Evolutionary conservation across 2,888 invertebrate genomes (phyloP).

Genomic region (Tipula unca): DNA sequence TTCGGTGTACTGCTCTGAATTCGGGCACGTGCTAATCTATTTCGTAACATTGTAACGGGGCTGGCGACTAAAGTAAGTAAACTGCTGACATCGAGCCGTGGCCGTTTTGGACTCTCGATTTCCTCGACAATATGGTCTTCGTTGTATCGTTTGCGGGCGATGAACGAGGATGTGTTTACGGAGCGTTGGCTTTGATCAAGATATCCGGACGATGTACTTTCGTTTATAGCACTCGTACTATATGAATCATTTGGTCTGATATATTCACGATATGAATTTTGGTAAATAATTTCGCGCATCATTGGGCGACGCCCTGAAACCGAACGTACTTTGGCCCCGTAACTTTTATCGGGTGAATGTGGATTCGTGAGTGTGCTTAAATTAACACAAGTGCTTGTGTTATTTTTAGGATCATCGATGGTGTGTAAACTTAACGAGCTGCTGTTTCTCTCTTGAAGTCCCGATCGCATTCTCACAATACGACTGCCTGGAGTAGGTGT

Average conservation of each 20-base stretch:
- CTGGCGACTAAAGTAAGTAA: slow-evolving; percentile 35
- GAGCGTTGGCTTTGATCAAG: slow-evolving; percentile 31
- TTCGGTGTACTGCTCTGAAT: slow-evolving; percentile 34
- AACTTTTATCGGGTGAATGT: slow-evolving; percentile 3
- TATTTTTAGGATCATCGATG: not conserved
- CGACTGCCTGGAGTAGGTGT: not conserved
- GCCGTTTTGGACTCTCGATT: slow-evolving; percentile 34
- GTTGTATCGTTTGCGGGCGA: slow-evolving; percentile 33
- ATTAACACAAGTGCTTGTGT: slow-evolving; percentile 18
- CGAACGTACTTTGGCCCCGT: slow-evolving; percentile 24
- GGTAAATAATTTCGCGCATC: slow-evolving; percentile 30
- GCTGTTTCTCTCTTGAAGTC: not conserved
- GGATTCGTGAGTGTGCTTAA: slow-evolving; percentile 9
- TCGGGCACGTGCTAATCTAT: slow-evolving; percentile 34
- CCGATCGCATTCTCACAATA: not conserved
- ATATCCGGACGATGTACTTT: slow-evolving; percentile 36
- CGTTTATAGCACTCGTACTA: slow-evolving; percentile 29
- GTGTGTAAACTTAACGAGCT: not conserved
- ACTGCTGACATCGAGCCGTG: slow-evolving; percentile 33
- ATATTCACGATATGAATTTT: slow-evolving; percentile 31
- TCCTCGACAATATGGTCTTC: slow-evolving; percentile 26
- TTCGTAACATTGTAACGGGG: slow-evolving; percentile 36
- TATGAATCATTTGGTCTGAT: slow-evolving; percentile 28
- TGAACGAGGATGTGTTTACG: slow-evolving; percentile 33
- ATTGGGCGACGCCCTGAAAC: slow-evolving; percentile 38